phyloP scores from a whole-genome alignment of 2,797 vertebrate genomes.

The Aphelocoma californica region DNA sequence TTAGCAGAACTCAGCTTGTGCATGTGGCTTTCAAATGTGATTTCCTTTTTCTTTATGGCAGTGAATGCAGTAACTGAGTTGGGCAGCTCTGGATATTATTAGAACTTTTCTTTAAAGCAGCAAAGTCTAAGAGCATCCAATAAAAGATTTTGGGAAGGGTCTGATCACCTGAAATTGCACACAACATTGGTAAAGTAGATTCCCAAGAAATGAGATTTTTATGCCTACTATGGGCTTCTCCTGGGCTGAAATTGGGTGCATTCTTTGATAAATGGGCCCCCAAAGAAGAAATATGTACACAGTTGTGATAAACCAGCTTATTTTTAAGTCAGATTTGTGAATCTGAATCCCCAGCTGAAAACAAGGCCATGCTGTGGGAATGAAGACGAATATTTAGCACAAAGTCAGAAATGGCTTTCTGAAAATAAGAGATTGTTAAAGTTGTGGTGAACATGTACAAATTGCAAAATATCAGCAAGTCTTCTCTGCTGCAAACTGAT shows the following conservation, averaged over 20 bases:
- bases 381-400: conserved; percentile 54
- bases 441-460: conserved; percentile 57
- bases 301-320: conserved; percentile 64
- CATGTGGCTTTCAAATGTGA: neutral
- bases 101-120: neutral
- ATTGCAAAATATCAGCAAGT: conserved; percentile 71
- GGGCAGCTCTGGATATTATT: neutral
- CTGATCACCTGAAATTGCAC: conserved; percentile 1
- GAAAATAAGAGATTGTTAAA: conserved; percentile 63
- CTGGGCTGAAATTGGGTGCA: conserved; percentile 50
- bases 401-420: conserved; percentile 58
- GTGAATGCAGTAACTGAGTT: neutral
- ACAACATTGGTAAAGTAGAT: neutral
- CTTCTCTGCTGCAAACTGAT: conserved; percentile 63
- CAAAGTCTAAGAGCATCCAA: neutral
- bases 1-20: neutral
- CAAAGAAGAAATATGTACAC: conserved; percentile 44
- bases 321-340: conserved; percentile 37
- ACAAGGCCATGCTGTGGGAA: conserved; percentile 41
- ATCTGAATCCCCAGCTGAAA: conserved; percentile 54
- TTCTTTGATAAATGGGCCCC: conserved; percentile 53
- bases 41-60: neutral
- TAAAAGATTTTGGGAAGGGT: neutral
- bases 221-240: conserved; percentile 18
- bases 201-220: conserved; percentile 58